A percentile compares a stretch with the other conserved stretches of the same genome.
phyloP scores from a whole-genome alignment of 2,888 invertebrate species.

The Acrocera orbiculus region DNA sequence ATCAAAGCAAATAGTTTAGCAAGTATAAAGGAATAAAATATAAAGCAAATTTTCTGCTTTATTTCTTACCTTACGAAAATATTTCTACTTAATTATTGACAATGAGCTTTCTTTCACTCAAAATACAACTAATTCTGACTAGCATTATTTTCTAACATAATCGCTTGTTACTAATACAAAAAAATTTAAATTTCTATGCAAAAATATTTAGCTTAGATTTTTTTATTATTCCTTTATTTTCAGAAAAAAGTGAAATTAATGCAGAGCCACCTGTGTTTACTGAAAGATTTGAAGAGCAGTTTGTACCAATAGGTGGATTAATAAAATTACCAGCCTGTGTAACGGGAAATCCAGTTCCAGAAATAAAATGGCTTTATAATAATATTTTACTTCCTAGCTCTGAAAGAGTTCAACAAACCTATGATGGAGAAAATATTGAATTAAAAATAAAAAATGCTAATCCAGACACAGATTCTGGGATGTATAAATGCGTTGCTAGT shows the following conservation, averaged over 20 bases:
- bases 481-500: slow-evolving; percentile 80
- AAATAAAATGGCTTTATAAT: slow-evolving; percentile 75
- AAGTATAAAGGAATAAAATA: too few species aligned
- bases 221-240: too few species aligned
- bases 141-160: too few species aligned
- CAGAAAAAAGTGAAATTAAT: slow-evolving; percentile 56
- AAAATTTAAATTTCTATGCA: too few species aligned
- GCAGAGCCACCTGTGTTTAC: slow-evolving; percentile 77
- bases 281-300: slow-evolving; percentile 71
- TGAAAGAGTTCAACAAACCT: slow-evolving; percentile 55
- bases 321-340: slow-evolving; percentile 67
- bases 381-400: slow-evolving; percentile 63
- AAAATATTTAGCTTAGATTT: too few species aligned
- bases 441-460: slow-evolving; percentile 62
- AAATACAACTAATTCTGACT: too few species aligned
- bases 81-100: too few species aligned
- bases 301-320: slow-evolving; percentile 60
- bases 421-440: slow-evolving; percentile 70
- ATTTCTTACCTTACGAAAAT: too few species aligned
- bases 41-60: too few species aligned
- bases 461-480: slow-evolving; percentile 75
- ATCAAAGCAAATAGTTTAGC: too few species aligned
- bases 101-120: too few species aligned
- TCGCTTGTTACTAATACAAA: too few species aligned
- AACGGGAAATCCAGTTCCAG: slow-evolving; percentile 76